Base-by-base conservation (phyloP, 1,140 invertebrate genomes). In the Thrips palmi region DNA sequence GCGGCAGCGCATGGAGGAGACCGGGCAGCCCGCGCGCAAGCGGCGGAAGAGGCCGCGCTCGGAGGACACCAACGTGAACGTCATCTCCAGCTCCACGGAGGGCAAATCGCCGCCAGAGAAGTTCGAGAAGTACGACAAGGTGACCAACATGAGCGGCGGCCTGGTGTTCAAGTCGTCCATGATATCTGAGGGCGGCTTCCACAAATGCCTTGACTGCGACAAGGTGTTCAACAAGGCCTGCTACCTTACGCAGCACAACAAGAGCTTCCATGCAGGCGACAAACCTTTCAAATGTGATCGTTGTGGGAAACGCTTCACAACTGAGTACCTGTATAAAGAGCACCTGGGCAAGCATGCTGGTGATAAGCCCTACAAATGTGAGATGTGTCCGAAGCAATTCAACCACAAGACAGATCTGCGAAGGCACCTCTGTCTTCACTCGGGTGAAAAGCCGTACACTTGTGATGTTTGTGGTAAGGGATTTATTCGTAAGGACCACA, bases 401-500 rank as follows among this genome's bases (percentile, higher is more conserved):
- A 79, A 79, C 45, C 81, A 91, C 55, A 92, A 92, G 57, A 89
- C 87, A 21, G 87, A 93, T 55, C 61, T 92, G 44, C 69, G 84
- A 14, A 65, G 87, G 28, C 87, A 94, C 55, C 73, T 80, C 61
- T 84, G 82, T 49, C 70, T 86, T 29, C 86, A 92, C 56, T 60
- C 63, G 2, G 64, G 65, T 0, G 47, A 48, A 5, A 84, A 83
- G 52, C 84, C 85, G 10, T 87, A 77, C 54, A 61, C 68, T 31
- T 92, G 86, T 60, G 64, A 71, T 37, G 67, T 67, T 23, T 91
- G 86, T 53, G 69, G 71, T 30, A 93, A 92, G 58, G 80, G 83
- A 17, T 92, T 92, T 57, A 89, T 53, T 45, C 70, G 89, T 34
- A 87, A 89, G 55, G 89, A 94, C 56, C 89, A 94, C 56, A 83